Evolutionary conservation across 1,140 invertebrate species (phyloP), one percentile per base, ranked within the genome.

Genomic region (Spodoptera frugiperda): DNA sequence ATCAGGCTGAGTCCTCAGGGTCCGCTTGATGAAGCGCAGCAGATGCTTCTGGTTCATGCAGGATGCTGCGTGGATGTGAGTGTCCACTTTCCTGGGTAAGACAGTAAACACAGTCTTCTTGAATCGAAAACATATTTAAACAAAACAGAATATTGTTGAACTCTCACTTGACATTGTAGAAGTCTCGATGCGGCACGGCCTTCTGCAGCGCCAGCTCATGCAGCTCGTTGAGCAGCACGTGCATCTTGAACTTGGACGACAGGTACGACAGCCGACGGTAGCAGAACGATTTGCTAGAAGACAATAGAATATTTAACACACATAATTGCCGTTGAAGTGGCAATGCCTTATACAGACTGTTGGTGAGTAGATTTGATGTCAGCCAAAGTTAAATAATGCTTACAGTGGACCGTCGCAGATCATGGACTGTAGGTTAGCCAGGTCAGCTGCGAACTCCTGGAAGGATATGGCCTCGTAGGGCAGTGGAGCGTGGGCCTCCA

Each of bases 41-140:
- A 99, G 92, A 93, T 99, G 99, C 91, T 99, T 99, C 93, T 99
- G 99, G 94, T 99, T 99, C 99, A 99, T 99, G 84, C 98, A 99
- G 0, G 98, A 99, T 0, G 99, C 98, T 2, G 98, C 99, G 93
- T 99, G 99, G 88, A 99, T 99, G 94, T 99, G 99, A 67, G 99
- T 99, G 90, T 99, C 99, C 68, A 99, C 98, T 96, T 98, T 95
- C 75, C 95, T 94, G 78, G 9, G n/a, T 21, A 12, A 14, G 3
- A 46, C 12, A 14, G 55, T 25, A 19, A 14, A 0, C 12, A 21
- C 21, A 25, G 0, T 3, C 0, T 0, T 17, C 19, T 55, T 0
- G 19, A 19, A 15, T 39, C 8, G 6, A 55, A 55, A 55, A 15
- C 48, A 51, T 51, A 11, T 51, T 39, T 39, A 6, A 10, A 39